Evolutionary conservation across 2,888 invertebrate genomes (phyloP).

Genomic region (Drosophila greeni): DNA sequence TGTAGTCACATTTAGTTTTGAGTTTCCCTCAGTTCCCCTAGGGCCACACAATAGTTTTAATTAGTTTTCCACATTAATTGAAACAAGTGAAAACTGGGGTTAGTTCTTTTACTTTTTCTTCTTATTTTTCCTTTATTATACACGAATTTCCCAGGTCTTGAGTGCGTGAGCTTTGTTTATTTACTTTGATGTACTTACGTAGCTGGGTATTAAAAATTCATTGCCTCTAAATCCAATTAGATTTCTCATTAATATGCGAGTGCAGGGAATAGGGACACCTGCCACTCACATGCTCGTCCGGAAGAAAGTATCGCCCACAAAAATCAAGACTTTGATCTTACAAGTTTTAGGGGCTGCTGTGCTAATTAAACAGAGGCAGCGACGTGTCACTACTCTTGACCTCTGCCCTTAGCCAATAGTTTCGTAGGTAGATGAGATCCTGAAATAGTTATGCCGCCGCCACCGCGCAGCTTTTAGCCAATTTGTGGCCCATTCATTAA

Average conservation of each 20-base stretch:
- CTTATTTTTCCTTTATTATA: neutral
- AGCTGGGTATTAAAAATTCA: conserved; percentile 64
- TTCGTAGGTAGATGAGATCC: conserved; percentile 2
- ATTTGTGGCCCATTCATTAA: conserved; percentile 66
- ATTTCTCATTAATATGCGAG: conserved; percentile 66
- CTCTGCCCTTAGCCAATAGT: conserved; percentile 37
- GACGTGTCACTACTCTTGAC: conserved; percentile 45
- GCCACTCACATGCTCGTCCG: conserved; percentile 18
- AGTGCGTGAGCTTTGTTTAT: conserved; percentile 30
- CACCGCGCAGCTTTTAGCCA: conserved; percentile 34
- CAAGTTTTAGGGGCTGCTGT: conserved; percentile 19
- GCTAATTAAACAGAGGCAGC: conserved; percentile 5
- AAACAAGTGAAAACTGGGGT: conserved; percentile 30
- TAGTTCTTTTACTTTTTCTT: neutral
- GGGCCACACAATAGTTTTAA: conserved; percentile 51
- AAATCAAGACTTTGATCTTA: conserved; percentile 36
- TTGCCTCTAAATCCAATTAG: conserved; percentile 68
- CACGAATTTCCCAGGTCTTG: conserved; percentile 13
- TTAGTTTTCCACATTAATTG: conserved; percentile 55
- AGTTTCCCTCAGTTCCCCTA: neutral
- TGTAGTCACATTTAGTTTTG: conserved; percentile 12
- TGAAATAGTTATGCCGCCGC: conserved; percentile 18
- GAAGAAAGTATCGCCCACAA: conserved; percentile 3
- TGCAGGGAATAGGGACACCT: conserved; percentile 44
- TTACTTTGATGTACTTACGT: conserved; percentile 59